A percentile compares a stretch with the other conserved stretches of the same genome.
Conservation (phyloP, 2,888 invertebrate species). For the Pseudanteris insignis region DNA sequence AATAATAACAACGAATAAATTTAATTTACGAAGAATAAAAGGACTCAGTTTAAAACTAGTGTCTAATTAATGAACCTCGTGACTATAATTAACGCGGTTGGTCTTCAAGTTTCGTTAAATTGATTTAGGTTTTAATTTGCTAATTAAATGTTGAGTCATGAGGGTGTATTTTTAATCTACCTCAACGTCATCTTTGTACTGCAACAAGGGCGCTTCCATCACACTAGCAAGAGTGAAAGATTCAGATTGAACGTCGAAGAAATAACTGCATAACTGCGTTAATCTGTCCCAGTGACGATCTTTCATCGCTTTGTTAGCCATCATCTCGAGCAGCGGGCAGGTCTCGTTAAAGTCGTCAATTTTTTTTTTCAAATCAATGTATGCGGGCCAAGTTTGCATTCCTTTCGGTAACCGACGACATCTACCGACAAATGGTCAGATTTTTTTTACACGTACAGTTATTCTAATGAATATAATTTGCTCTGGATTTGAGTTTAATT, state of each 20-base stretch:
- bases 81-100: conserved; percentile 24
- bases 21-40: too few relatives aligned
- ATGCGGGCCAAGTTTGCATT: conserved; percentile 90
- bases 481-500: too few relatives aligned
- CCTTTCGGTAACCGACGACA: conserved; percentile 85
- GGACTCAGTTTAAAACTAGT: too few relatives aligned
- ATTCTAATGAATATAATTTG: too few relatives aligned
- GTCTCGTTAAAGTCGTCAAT: conserved; percentile 92
- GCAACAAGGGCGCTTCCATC: conserved; percentile 84
- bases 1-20: too few relatives aligned
- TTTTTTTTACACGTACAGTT: too few relatives aligned
- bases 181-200: conserved; percentile 88
- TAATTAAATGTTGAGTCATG: conserved; percentile 30
- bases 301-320: conserved; percentile 89
- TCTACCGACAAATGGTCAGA: conserved; percentile 68
- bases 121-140: conserved; percentile 23
- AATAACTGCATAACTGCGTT: conserved; percentile 71
- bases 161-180: conserved; percentile 62
- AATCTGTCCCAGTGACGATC: conserved; percentile 80
- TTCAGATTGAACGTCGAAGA: conserved; percentile 82
- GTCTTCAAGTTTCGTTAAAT: conserved; percentile 10
- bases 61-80: conserved; percentile 14
- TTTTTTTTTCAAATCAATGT: conserved; percentile 83
- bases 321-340: conserved; percentile 84
- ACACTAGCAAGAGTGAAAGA: conserved; percentile 82